Evolutionary conservation across 2,797 vertebrate species (phyloP), one percentile per base, ranked within the genome.

Genomic region (Anniella stebbinsi): DNA sequence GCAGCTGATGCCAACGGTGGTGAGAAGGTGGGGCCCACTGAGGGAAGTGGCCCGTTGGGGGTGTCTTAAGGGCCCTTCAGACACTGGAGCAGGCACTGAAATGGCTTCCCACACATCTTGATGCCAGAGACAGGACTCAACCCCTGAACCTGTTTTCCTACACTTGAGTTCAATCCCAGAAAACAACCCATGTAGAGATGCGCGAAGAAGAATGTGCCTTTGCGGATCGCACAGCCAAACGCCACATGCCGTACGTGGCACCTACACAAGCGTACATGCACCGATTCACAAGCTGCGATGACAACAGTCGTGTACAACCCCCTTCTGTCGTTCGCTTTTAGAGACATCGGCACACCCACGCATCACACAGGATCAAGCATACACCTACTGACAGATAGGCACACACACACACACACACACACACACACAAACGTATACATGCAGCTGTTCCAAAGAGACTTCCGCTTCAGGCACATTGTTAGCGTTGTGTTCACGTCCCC

Each of bases 381-480:
- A 30, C 45, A 66, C 69, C 33, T 48, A 80, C 0, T 12, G 51
- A 72, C 25, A 86, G 54, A 80, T 45, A 69, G 73, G 21, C 48
- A 66, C 8, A 33, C 6, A 36, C 60, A 67, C 30, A 70, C 41
- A 11, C 23, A 15, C n/a, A 73, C 51, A 36, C 23, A 36, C 60
- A 67, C 30, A 70, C 41, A 11, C 23, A 15, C n/a, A 73, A n/a
- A 36, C 23, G 36, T 63, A 70, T 15, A 5, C 13, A 8, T 13
- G 48, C 13, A 78, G 21, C 54, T 80, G 33, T 57, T 80, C 33
- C 41, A 80, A 69, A 54, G 51, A 86, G 66, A 66, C 41, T 51
- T 82, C 70, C 45, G 21, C 84, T 90, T 63, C 57, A 75, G 84
- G 89, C 89, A n/a, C 80, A 80, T 87, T 41, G 72, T 82, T 23